A percentile compares a stretch with the other conserved stretches of the same genome.
These are phyloP conservation scores for Salvelinus namaycush DNA, from an alignment of 2,113 vertebrate genomes.

Conservation along the genomic window DNA sequence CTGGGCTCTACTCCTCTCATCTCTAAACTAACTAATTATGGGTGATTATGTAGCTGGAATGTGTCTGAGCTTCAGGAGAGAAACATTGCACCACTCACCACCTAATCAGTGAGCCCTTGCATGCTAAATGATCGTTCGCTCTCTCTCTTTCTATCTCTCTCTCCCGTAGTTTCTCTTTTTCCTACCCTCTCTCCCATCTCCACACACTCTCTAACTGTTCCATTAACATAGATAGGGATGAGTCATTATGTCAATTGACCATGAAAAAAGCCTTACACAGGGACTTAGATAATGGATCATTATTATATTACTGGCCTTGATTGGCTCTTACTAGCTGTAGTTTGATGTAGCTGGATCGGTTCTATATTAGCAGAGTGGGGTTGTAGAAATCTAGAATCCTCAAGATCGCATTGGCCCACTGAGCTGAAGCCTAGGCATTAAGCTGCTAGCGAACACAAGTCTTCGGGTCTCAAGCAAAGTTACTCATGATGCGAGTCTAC, in stretches of 20 bases:
- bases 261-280: conserved; percentile 70
- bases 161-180: conserved; percentile 2
- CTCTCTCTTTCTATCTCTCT: conserved; percentile 22
- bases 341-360: conserved; percentile 13
- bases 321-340: conserved; percentile 17
- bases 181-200: not conserved
- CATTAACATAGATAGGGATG: conserved; percentile 70
- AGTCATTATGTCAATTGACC: conserved; percentile 73
- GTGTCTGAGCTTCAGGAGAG: conserved; percentile 66
- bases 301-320: conserved; percentile 33
- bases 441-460: too few species aligned
- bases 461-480: too few species aligned
- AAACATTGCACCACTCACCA: conserved; percentile 69
- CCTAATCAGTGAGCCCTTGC: conserved; percentile 74
- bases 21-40: conserved; percentile 73
- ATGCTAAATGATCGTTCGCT: conserved; percentile 48
- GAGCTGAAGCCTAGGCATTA: too few species aligned
- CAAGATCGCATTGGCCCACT: too few species aligned
- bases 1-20: conserved; percentile 37
- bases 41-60: conserved; percentile 76
- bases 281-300: conserved; percentile 43
- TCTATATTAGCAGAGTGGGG: not conserved
- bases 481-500: too few species aligned
- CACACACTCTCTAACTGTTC: conserved; percentile 36
- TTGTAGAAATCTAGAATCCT: too few species aligned